A percentile compares a stretch with the other conserved stretches of the same genome.
Conservation (phyloP, 2,797 vertebrate species). For the Phrynocephalus guinanensis region DNA sequence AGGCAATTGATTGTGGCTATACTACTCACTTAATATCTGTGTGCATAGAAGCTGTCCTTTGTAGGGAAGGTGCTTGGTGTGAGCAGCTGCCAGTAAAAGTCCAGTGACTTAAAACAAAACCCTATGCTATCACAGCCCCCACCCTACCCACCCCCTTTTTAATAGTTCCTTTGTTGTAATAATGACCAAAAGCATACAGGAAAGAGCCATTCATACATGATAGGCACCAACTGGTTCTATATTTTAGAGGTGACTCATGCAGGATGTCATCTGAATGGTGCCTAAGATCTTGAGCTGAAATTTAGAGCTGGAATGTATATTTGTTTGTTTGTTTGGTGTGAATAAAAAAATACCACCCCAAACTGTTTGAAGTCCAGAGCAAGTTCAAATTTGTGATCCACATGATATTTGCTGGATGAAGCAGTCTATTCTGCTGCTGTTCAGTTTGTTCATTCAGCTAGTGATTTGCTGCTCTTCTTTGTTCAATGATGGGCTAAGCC, state of each 20-base stretch:
- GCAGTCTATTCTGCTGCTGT: background rate
- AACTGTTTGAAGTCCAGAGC: background rate
- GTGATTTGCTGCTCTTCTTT: constrained; percentile 24
- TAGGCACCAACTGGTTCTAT: background rate
- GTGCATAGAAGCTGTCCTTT: background rate
- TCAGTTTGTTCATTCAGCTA: constrained; percentile 21
- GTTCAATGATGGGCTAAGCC: constrained; percentile 1
- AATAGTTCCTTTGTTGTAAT: background rate
- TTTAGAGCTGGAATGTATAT: background rate
- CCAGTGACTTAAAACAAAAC: background rate
- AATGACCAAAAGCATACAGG: background rate
- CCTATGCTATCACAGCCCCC: background rate
- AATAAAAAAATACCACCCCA: background rate
- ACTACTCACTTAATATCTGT: background rate
- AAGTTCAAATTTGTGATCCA: background rate
- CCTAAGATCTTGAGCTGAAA: background rate
- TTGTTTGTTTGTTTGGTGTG: background rate
- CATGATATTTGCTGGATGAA: background rate
- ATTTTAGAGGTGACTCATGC: background rate
- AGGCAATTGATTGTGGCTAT: background rate
- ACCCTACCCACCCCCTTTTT: background rate
- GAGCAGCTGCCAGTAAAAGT: background rate
- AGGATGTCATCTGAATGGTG: background rate
- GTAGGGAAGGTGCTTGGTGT: background rate
- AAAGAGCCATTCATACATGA: background rate